Evolutionary conservation across 2,888 invertebrate species (phyloP), one percentile per base, ranked within the genome.

Genomic region (Hirudinaria manillensis): DNA sequence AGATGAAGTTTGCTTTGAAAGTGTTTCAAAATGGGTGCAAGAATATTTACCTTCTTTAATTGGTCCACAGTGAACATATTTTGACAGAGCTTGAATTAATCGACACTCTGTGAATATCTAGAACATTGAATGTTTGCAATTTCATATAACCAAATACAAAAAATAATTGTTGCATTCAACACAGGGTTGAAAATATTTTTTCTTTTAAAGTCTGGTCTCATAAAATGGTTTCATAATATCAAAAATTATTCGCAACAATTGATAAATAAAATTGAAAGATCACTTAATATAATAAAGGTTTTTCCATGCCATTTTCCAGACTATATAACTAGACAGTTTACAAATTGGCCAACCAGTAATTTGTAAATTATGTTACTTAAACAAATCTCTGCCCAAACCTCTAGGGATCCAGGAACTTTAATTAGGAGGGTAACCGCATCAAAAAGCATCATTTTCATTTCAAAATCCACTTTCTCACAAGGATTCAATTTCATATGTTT

Each of bases 381-480:
- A 45, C 45, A 45, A 45, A 45, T 10, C 10, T 45, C 45, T 16
- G 16, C 6, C 10, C 45, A 45, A 24, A 73, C 73, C 24, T 61
- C 19, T 34, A 36, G 16, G 13, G 80, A 80, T 34, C 82, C 79
- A 0, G 81, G 77, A 76, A 85, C 83, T 75, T 79, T 81, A 76
- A 83, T 81, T 10, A 85, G 79, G 21, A 83, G 80, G 7, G 84
- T 82, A 45, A 84, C 79, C 45, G 84, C 81, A 77, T 83, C 83
- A 73, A 85, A 81, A 32, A 86, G 80, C 38, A 85, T 80, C 77
- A 85, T 85, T 81, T 84, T 84, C 77, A 86, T 78, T 77, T 86
- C 85, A 81, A 85, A 86, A 78, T 86, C 85, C 79, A 85, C 85
- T n/a, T 55, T 32, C 77, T 83, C 83, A 77, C 81, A 83, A 67